Conservation (phyloP, 2,113 vertebrate genomes). For the Rhipidura dahli region DNA sequence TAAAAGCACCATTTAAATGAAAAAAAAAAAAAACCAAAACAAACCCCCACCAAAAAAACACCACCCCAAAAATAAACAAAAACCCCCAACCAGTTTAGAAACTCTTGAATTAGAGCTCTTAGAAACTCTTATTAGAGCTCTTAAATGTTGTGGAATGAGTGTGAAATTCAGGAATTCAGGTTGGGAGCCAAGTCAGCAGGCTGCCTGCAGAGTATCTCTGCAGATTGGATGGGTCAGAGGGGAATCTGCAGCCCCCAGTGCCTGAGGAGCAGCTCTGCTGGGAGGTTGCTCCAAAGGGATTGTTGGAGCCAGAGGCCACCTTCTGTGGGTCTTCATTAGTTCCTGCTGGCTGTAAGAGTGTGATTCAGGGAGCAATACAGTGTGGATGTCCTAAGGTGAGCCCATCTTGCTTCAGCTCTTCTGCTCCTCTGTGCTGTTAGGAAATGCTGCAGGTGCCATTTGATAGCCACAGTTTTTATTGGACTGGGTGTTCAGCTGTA, state of each 20-base stretch:
- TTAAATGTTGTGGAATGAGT: not conserved
- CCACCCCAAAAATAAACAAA: not conserved
- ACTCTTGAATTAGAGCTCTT: too few relatives aligned
- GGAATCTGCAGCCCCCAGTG: not conserved
- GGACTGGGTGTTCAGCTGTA: not conserved
- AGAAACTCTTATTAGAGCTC: too few relatives aligned
- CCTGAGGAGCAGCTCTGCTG: not conserved
- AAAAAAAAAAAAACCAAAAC: not conserved
- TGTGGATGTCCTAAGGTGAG: not conserved
- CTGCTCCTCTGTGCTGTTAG: fast-evolving
- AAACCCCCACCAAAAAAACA: too few relatives aligned
- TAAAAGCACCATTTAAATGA: not conserved
- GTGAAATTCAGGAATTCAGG: slow-evolving; percentile 18
- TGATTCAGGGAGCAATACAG: not conserved
- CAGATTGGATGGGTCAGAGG: not conserved
- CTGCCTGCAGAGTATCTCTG: slow-evolving; percentile 2
- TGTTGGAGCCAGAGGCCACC: not conserved
- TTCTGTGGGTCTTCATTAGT: not conserved
- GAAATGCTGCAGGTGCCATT: not conserved
- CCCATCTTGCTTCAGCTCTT: not conserved
- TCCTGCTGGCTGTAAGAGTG: not conserved
- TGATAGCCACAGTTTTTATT: fast-evolving
- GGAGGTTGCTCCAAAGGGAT: fast-evolving
- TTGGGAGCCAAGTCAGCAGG: not conserved
- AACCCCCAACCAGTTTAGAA: not conserved